These are phyloP conservation scores for Hippopotamyrus pictus DNA, from an alignment of 2,797 vertebrate species.

Conservation along the genomic window DNA sequence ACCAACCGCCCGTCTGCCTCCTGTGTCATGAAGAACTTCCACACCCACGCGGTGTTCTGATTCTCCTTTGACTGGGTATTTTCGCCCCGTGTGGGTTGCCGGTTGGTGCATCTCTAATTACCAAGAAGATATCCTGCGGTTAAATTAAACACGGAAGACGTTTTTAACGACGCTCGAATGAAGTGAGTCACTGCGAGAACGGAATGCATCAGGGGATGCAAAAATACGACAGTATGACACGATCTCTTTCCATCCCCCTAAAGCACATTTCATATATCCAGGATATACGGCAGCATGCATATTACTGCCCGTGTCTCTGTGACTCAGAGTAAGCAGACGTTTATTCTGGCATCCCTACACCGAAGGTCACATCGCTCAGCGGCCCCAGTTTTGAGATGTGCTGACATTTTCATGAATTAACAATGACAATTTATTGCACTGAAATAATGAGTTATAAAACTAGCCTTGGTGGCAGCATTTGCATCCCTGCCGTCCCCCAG, in stretches of 20 bases:
- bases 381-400: slow-evolving; percentile 37
- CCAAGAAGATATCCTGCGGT: slow-evolving; percentile 30
- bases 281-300: slow-evolving; percentile 30
- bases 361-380: slow-evolving; percentile 38
- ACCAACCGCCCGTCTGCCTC: neutral
- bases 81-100: slow-evolving; percentile 33
- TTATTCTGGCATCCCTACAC: slow-evolving; percentile 29
- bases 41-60: slow-evolving; percentile 27
- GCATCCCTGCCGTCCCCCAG: slow-evolving; percentile 16
- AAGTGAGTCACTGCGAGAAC: slow-evolving; percentile 19
- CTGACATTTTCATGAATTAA: slow-evolving; percentile 59
- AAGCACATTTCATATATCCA: slow-evolving; percentile 40
- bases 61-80: slow-evolving; percentile 44
- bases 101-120: slow-evolving; percentile 36
- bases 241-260: slow-evolving; percentile 31
- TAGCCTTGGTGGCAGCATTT: slow-evolving; percentile 37
- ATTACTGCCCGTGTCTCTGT: slow-evolving; percentile 44
- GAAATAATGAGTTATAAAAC: slow-evolving; percentile 49
- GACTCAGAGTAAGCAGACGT: slow-evolving; percentile 44
- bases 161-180: slow-evolving; percentile 13
- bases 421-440: slow-evolving; percentile 48
- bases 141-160: slow-evolving; percentile 32
- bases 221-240: slow-evolving; percentile 19
- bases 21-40: slow-evolving; percentile 31
- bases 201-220: slow-evolving; percentile 25